Percentiles rank a stretch among this genome's conserved stretches.
Evolutionary conservation across 2,113 vertebrate species (phyloP).

Genomic region (Actinemys pallida): DNA sequence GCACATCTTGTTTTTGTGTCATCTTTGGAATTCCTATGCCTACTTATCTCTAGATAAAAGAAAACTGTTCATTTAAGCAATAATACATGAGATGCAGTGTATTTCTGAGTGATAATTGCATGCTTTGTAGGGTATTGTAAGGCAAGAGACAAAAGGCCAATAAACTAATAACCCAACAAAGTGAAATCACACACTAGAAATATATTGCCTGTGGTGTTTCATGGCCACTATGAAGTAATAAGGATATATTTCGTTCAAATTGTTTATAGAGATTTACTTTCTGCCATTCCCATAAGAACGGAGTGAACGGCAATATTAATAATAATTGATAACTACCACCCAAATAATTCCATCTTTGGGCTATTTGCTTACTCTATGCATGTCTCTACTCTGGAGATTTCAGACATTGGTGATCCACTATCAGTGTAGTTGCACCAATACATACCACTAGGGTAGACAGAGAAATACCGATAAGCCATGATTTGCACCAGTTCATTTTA

Average conservation of each 20-base stretch:
- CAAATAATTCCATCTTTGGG: neutral
- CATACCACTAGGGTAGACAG: neutral
- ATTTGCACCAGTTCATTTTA: neutral
- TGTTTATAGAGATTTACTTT: neutral
- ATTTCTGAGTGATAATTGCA: conserved; percentile 31
- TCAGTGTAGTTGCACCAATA: neutral
- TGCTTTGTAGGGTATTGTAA: conserved; percentile 9
- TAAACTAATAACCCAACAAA: neutral
- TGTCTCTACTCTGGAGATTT: neutral
- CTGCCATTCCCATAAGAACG: neutral
- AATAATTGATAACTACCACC: neutral
- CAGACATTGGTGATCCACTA: neutral
- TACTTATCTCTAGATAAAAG: conserved; percentile 42
- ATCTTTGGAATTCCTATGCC: conserved; percentile 58
- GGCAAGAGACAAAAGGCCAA: conserved; percentile 10
- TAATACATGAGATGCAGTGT: neutral
- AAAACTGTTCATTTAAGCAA: conserved; percentile 43
- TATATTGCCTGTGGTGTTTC: neutral
- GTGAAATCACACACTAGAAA: neutral
- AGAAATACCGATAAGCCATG: neutral
- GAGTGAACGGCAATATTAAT: neutral
- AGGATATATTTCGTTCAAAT: neutral
- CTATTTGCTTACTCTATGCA: neutral
- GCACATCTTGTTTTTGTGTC: conserved; percentile 52
- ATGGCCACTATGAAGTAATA: neutral